Base-by-base conservation (phyloP, 1,140 invertebrate genomes). In the Hirudo medicinalis region DNA sequence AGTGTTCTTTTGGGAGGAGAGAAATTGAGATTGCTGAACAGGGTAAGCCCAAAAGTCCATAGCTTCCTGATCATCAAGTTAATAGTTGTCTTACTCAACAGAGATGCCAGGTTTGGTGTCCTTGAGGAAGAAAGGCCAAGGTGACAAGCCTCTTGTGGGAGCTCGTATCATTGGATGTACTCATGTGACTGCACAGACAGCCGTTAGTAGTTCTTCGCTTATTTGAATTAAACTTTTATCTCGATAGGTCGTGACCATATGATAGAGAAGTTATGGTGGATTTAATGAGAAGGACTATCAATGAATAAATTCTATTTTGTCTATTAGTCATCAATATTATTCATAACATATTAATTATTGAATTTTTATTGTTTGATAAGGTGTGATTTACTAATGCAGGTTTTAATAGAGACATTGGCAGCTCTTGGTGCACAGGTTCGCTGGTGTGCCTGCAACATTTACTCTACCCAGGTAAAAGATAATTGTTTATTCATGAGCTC, bases 1-100 rank as follows among this genome's bases (percentile, higher is more conserved):
- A 95, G 78, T 88, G 92, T 78, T 90, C 90, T 0, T 97, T 94
- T 81, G 95, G 95, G 0, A 84, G 94, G 32, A 80, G 94, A 69
- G 95, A 97, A 85, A 97, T 98, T 76, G 94, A 97, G 83, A 96
- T 97, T 75, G 94, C 94, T n/a, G 94, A 98, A 79, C 94, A 96
- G 84, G 88, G 88, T 89, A 17, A 49, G 15, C 15, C 9, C 9
- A 49, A 22, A 15, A 63, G 0, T 63, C 17, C 11, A 9, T 20
- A n/a, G 9, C 54, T 63, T 13, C 9, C 19, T 63, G 76, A 72
- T 67, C 25, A 25, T 69, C 32, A 29, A 67, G n/a, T 68, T 71
- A 71, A 73, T 72, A 73, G 20, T 70, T 72, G 63, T 15, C 22
- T 72, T 53, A 11, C n/a, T 71, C 20, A 29, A 25, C 78, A 87